phyloP scores from a whole-genome alignment of 1,140 invertebrate species.

The Tetragnatha versicolor region DNA sequence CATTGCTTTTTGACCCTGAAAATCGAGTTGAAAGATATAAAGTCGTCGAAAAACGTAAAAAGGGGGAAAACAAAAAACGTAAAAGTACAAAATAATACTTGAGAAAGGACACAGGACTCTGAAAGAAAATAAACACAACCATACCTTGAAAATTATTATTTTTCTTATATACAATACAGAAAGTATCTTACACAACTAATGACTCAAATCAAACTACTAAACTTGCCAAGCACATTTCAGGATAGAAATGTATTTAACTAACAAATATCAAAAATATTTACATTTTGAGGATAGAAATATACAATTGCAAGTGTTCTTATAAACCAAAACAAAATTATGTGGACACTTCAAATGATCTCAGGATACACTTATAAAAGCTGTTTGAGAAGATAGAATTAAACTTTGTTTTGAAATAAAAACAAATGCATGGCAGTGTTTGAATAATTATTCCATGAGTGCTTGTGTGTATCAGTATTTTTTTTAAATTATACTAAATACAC shows the following conservation, averaged over 20 bases:
- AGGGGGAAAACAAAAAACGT: too few relatives aligned
- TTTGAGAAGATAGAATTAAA: neutral
- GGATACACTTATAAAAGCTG: too few relatives aligned
- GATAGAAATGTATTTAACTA: conserved; percentile 5
- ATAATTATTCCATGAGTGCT: too few relatives aligned
- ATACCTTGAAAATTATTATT: neutral
- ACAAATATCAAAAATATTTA: conserved; percentile 30
- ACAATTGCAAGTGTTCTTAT: neutral
- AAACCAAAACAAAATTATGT: neutral
- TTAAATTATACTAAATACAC: too few relatives aligned
- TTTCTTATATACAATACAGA: conserved; percentile 24
- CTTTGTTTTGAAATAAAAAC: too few relatives aligned
- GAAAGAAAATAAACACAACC: neutral
- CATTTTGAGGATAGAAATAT: conserved; percentile 4
- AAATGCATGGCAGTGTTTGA: too few relatives aligned
- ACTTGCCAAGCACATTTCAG: conserved; percentile 4
- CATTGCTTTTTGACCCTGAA: too few relatives aligned
- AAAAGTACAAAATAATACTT: too few relatives aligned
- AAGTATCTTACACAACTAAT: conserved; percentile 8
- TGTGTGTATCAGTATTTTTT: too few relatives aligned
- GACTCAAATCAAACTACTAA: conserved; percentile 10
- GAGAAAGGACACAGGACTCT: too few relatives aligned
- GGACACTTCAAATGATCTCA: neutral
- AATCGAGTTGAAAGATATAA: too few relatives aligned
- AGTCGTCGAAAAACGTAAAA: too few relatives aligned